Evolutionary conservation across 2,797 vertebrate genomes (phyloP).

Genomic region (Champsocephalus gunnari): DNA sequence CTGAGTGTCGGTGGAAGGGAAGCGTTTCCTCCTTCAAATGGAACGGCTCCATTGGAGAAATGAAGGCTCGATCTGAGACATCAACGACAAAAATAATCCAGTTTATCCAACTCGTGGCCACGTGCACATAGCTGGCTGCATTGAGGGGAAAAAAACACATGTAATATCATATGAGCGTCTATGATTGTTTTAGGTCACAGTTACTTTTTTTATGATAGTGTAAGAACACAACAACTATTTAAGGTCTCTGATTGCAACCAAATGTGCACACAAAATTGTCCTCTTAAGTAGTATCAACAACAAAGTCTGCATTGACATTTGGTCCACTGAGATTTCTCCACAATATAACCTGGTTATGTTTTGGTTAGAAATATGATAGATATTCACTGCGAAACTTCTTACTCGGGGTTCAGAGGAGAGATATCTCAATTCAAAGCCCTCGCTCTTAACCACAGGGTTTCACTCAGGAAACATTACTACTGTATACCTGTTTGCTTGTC

Average conservation of each 20-base stretch:
- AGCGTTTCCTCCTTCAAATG: constrained; percentile 45
- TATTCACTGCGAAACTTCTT: no score
- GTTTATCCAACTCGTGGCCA: constrained; percentile 1
- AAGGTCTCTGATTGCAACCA: neutral
- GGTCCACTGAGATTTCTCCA: neutral
- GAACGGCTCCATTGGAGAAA: constrained; percentile 35
- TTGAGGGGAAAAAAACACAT: neutral
- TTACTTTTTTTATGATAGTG: constrained; percentile 15
- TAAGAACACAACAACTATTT: constrained; percentile 6
- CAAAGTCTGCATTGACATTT: neutral
- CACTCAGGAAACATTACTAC: no score
- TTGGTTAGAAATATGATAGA: no score
- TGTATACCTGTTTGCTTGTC: no score
- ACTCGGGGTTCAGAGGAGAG: no score
- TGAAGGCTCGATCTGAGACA: constrained; percentile 1
- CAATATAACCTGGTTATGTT: no score
- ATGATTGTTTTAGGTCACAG: neutral
- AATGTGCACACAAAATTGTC: neutral
- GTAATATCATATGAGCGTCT: neutral
- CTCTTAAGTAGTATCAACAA: neutral
- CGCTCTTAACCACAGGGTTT: no score
- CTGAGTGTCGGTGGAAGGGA: constrained; percentile 54
- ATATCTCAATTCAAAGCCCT: no score
- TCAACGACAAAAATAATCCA: constrained; percentile 6
- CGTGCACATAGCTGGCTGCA: constrained; percentile 2